Evolutionary conservation across 1,140 invertebrate species (phyloP), one percentile per base, ranked within the genome.

Genomic region (Drosophila leontia): DNA sequence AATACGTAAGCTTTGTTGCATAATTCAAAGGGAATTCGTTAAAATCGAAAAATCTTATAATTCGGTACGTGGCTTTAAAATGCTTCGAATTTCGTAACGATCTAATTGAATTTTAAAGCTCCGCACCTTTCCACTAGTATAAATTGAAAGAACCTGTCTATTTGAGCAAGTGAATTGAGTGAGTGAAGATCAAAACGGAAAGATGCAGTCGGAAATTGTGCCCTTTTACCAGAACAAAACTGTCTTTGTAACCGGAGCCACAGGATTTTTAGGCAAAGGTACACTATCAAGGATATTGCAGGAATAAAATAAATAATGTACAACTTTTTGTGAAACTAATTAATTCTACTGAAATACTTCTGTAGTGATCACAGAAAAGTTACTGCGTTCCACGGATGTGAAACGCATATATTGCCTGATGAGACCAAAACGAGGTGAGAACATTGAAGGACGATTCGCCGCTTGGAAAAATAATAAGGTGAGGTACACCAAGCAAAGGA

Each of bases 261-360:
- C 95, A 44, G 96, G 96, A 71, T 97, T 97, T 91, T 93, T 97
- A 82, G 96, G 96, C 7, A 97, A 96, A 94, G 95, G 93, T 94
- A 47, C 23, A 13, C 15, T 7, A 13, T 3, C 23, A 17, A 26
- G 23, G 17, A 17, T 29, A 29, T 29, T 29, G 26, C 26, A 29
- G 26, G 6, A 29, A 29, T 29, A 29, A 29, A 29, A 29, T 29
- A 29, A 6, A 29, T 29, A 29, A 29, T 29, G 5, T 29, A 29
- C 5, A 6, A 29, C 0, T 0, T 29, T 29, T 29, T 29, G 26
- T 29, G 26, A 29, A 29, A 29, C 26, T 29, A 29, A 29, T 45
- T 48, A 26, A 26, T 47, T 26, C 3, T 15, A 13, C 7, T 7
- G 3, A 26, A 3, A 15, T 26, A 47, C 12, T 23, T 5, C 69